Percentiles rank a stretch among this genome's conserved stretches.
Conservation (phyloP, 1,140 invertebrate genomes). For the Tetragonula clypearis region DNA sequence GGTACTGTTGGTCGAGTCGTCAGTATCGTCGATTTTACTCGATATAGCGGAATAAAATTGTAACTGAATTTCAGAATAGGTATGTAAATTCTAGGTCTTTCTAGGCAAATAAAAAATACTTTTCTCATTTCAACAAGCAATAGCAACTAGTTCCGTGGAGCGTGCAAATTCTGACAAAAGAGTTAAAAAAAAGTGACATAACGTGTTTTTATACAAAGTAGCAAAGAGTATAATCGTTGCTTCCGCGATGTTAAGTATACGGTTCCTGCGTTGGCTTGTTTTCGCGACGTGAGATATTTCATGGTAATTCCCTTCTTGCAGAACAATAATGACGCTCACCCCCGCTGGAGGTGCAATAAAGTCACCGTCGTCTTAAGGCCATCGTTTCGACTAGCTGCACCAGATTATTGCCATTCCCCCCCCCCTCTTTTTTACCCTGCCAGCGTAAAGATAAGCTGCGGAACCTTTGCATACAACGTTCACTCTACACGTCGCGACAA, state of each 20-base stretch:
- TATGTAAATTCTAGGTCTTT: no score
- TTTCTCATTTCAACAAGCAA: no score
- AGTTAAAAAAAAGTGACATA: no score
- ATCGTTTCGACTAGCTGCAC: background rate
- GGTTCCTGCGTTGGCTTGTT: constrained; percentile 29
- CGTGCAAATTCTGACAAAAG: no score
- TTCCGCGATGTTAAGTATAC: constrained; percentile 63
- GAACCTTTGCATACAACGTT: background rate
- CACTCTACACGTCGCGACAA: background rate
- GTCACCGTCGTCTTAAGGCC: constrained; percentile 30
- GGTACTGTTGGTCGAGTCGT: no score
- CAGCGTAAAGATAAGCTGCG: background rate
- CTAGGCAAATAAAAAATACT: no score
- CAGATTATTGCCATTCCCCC: constrained; percentile 23
- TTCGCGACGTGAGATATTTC: constrained; percentile 8
- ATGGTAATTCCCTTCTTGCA: constrained; percentile 40
- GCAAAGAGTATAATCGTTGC: constrained; percentile 54
- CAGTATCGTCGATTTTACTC: no score
- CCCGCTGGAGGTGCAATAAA: constrained; percentile 55
- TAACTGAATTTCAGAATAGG: no score
- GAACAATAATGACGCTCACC: constrained; percentile 39
- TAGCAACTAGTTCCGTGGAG: no score
- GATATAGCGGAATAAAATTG: no score
- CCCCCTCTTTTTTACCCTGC: background rate
- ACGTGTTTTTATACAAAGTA: background rate